These are phyloP conservation scores for Euura saliciscinereae DNA, from an alignment of 1,140 invertebrate species.

Conservation along the genomic window DNA sequence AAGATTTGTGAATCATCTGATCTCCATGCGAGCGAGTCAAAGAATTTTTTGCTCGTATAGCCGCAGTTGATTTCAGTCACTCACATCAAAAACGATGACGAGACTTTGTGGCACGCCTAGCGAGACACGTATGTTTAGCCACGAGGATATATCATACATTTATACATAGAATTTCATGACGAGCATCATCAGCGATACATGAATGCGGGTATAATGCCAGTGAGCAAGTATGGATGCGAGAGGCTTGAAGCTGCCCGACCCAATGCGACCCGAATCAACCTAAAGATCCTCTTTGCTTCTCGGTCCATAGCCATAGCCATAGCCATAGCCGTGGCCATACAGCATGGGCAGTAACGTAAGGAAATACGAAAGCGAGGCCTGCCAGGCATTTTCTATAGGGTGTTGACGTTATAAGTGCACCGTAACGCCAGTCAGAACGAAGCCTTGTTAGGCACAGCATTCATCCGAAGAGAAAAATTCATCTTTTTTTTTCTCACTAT, in stretches of 20 bases:
- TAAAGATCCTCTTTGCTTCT: no score
- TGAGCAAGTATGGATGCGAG: background rate
- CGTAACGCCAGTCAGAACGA: background rate
- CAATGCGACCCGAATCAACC: background rate
- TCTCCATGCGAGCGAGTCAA: no score
- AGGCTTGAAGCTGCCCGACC: background rate
- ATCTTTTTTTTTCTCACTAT: background rate
- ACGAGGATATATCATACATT: background rate
- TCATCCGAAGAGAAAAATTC: slow-evolving; percentile 5
- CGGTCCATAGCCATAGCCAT: no score
- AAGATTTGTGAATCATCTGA: no score
- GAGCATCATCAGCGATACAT: background rate
- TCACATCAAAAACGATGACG: background rate
- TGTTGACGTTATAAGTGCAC: slow-evolving; percentile 7
- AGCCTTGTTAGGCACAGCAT: slow-evolving; percentile 4
- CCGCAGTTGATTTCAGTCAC: slow-evolving; percentile 1
- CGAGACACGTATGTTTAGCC: background rate
- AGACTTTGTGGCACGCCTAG: background rate
- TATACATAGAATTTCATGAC: background rate
- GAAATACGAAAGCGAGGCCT: background rate
- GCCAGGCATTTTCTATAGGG: background rate
- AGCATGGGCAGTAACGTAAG: no score
- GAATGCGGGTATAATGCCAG: background rate
- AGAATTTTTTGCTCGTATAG: no score
- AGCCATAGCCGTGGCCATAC: no score